phyloP scores from a whole-genome alignment of 2,888 invertebrate genomes.

The Limnephilus rhombicus region DNA sequence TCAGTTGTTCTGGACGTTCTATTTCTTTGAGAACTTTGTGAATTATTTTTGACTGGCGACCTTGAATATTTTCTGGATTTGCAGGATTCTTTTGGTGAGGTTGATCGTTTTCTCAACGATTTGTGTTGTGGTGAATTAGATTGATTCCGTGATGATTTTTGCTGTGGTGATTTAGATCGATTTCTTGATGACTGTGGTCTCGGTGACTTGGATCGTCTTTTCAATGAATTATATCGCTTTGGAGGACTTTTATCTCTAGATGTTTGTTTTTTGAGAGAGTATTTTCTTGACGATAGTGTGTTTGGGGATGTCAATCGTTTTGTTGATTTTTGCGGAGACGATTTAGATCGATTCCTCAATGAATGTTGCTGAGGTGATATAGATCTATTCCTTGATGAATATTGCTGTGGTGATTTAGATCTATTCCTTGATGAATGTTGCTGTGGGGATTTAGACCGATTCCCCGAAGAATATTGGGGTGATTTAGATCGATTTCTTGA shows the following conservation, averaged over 20 bases:
- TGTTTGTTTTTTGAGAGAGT: background rate
- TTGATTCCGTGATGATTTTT: conserved; percentile 21
- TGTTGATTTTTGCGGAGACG: background rate
- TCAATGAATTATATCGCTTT: background rate
- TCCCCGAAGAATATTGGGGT: background rate
- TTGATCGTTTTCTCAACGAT: conserved; percentile 33
- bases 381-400: background rate
- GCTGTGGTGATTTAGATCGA: background rate
- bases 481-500: background rate
- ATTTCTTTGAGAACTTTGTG: conserved; percentile 28
- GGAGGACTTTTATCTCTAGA: background rate
- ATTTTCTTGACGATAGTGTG: conserved; percentile 62
- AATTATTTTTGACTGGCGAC: conserved; percentile 19
- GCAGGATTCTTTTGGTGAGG: conserved; percentile 64
- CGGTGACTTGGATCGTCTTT: conserved; percentile 34
- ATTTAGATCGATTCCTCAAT: background rate
- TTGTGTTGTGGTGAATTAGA: conserved; percentile 39
- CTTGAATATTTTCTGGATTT: conserved; percentile 42
- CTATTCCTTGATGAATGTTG: background rate
- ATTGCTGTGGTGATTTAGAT: background rate
- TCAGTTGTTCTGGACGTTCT: background rate
- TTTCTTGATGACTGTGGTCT: conserved; percentile 18
- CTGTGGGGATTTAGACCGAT: background rate
- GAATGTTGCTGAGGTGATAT: background rate
- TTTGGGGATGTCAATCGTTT: conserved; percentile 48